Base-by-base conservation (phyloP, 1,140 invertebrate species). In the Apis cerana region DNA sequence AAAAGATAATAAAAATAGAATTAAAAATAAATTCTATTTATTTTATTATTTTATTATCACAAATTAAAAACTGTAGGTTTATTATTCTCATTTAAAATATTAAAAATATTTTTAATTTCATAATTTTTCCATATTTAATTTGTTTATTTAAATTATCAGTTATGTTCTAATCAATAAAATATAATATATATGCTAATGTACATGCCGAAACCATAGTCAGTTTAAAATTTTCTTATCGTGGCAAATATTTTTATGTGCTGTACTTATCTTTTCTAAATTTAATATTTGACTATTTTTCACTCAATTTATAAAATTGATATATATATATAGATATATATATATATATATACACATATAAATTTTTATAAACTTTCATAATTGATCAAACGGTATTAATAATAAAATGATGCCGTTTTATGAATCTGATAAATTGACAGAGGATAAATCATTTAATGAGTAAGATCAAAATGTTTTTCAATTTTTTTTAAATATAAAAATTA, bases 351-450 rank as follows among this genome's bases (percentile, higher is more conserved):
- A 7, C 9, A 7, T 71, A 21, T 54, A 71, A 17, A 74, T 7
- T 48, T 74, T 74, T 56, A 9, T 43, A 65, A 33, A 33, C 17
- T 5, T 48, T 62, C 64, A 1, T 58, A 65, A 33, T 21, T 27
- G 11, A 65, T 4, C 2, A 23, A 50, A n/a, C 12, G 15, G 4
- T 15, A 54, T 56, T 19, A 17, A 58, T 13, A 68, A 68, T 52
- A 59, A 52, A 70, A 33, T 2, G 10, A 82, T 82, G 80, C 72
- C 54, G 10, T 12, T n/a, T 68, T 43, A 19, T 43, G 17, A 75
- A 21, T 10, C 17, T 13, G 10, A 52, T 59, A 13, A 48, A 33
- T 12, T 59, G 52, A 33, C 56, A 27, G 19, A 75, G 27, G 12
- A 67, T 23, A 13, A 13, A 48, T n/a, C 23, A 13, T 33, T 5